Percentiles rank a stretch among this genome's conserved stretches.
phyloP scores from a whole-genome alignment of 1,140 invertebrate species.

The Bombus polaris region DNA sequence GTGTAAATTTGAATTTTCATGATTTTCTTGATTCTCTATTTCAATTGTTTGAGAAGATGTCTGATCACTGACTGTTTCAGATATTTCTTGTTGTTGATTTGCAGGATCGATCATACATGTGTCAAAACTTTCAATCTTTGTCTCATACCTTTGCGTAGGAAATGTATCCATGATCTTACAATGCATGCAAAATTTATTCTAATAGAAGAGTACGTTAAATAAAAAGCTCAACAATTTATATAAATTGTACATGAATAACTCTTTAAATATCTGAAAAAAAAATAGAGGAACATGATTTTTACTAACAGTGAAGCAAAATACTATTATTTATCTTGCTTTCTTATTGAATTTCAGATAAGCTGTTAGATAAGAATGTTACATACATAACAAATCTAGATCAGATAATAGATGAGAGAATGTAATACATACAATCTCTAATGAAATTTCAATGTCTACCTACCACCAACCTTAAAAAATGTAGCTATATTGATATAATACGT shows the following conservation, averaged over 20 bases:
- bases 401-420: constrained; percentile 68
- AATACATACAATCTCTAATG: constrained; percentile 12
- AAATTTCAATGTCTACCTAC: constrained; percentile 30
- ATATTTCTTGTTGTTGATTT: constrained; percentile 71
- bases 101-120: constrained; percentile 75
- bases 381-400: constrained; percentile 64
- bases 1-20: constrained; percentile 57
- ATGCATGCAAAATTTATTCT: constrained; percentile 32
- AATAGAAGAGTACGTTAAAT: constrained; percentile 5
- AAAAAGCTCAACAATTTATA: neutral
- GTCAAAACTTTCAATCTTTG: constrained; percentile 80
- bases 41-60: constrained; percentile 56
- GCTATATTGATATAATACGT: neutral
- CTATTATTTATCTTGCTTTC: constrained; percentile 57
- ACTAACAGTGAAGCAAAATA: constrained; percentile 38
- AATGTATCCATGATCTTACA: constrained; percentile 76
- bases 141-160: constrained; percentile 73
- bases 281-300: constrained; percentile 33
- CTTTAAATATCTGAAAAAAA: constrained; percentile 41
- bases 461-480: constrained; percentile 52
- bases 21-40: constrained; percentile 71
- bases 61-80: constrained; percentile 66
- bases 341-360: constrained; percentile 72
- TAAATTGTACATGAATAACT: constrained; percentile 11
- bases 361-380: constrained; percentile 65